Conservation (phyloP, 2,113 vertebrate genomes). For the Microtus pennsylvanicus region DNA sequence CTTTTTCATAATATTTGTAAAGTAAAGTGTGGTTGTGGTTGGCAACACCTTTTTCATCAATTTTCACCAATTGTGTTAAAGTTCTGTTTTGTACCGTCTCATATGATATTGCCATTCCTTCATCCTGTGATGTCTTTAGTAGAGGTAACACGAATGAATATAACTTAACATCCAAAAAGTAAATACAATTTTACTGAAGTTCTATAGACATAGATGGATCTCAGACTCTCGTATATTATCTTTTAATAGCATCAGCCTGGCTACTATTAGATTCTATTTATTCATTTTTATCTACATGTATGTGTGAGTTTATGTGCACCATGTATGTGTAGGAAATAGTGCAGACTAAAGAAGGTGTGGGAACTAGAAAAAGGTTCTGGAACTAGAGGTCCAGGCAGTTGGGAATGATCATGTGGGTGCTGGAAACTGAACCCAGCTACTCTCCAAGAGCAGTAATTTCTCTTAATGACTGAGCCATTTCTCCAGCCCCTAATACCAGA, state of each 20-base stretch:
- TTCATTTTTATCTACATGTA: neutral
- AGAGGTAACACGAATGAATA: slow-evolving; percentile 4
- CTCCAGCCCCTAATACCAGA: neutral
- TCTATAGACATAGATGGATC: neutral
- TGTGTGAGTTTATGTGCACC: neutral
- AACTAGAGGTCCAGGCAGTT: neutral
- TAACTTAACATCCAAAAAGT: neutral
- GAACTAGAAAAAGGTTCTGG: too few relatives aligned
- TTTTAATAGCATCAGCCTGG: neutral
- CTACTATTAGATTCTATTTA: neutral
- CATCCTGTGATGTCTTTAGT: neutral
- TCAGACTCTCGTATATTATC: too few relatives aligned
- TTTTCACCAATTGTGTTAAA: neutral
- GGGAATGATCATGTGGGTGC: neutral
- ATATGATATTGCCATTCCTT: neutral
- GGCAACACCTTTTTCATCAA: too few relatives aligned
- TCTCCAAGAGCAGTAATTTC: too few relatives aligned
- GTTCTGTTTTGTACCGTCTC: slow-evolving; percentile 8
- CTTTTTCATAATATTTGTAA: slow-evolving; percentile 29
- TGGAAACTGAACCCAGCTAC: neutral
- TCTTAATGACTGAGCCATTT: neutral
- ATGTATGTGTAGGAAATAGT: neutral
- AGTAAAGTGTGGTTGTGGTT: neutral
- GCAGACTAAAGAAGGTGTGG: neutral
- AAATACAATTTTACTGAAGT: neutral